These are phyloP conservation scores for Melanotaenia maccullochi DNA, from an alignment of 2,797 vertebrate species.

Conservation along the genomic window DNA sequence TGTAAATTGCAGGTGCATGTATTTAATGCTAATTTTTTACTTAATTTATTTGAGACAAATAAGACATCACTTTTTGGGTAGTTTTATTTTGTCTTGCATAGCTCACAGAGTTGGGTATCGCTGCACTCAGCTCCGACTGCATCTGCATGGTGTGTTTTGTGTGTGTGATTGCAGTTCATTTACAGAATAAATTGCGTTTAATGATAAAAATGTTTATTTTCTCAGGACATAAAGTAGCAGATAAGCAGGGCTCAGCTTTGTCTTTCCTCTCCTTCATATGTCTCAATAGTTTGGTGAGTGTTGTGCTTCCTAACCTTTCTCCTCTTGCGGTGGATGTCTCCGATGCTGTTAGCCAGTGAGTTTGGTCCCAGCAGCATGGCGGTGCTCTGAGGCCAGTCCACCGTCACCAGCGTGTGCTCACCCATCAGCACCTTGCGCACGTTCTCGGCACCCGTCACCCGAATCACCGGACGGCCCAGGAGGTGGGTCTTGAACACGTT, in stretches of 20 bases:
- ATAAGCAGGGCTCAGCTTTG: neutral
- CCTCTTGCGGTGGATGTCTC: constrained; percentile 94
- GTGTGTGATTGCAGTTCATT: neutral
- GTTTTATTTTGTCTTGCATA: too few species aligned
- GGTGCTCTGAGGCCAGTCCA: constrained; percentile 96
- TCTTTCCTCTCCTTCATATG: neutral
- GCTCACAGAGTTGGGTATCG: too few species aligned
- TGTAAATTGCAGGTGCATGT: too few species aligned
- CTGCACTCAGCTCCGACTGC: too few species aligned
- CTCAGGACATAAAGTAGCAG: neutral
- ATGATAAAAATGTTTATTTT: too few species aligned
- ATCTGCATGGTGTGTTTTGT: too few species aligned
- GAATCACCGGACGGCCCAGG: constrained; percentile 91
- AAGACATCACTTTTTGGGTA: too few species aligned
- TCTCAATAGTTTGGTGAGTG: neutral
- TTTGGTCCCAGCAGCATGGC: constrained; percentile 93
- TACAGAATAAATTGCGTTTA: neutral
- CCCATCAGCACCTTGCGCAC: constrained; percentile 96
- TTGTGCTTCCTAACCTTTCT: constrained; percentile 87
- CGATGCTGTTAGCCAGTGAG: constrained; percentile 95
- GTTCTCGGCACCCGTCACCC: constrained; percentile 94
- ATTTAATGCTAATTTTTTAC: too few species aligned
- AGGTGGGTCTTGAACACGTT: constrained; percentile 97
- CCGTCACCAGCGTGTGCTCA: constrained; percentile 94
- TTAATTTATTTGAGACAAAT: too few species aligned